phyloP scores from a whole-genome alignment of 1,140 invertebrate species.

The Euwallacea similis region DNA sequence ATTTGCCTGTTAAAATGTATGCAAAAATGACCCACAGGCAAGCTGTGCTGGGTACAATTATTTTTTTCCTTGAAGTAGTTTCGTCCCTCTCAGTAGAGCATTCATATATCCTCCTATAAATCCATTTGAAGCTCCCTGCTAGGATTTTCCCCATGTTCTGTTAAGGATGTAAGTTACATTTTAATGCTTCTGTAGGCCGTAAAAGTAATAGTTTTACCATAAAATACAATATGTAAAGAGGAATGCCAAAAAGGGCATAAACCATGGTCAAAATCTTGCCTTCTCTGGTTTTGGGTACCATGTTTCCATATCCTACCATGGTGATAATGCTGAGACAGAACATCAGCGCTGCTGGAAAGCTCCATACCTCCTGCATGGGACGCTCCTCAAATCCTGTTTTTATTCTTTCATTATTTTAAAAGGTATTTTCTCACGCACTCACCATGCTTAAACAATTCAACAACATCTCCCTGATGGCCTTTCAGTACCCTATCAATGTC shows the following conservation, averaged over 20 bases:
- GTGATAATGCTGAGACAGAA: constrained; percentile 86
- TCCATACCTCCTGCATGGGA: constrained; percentile 73
- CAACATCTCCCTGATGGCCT: constrained; percentile 33
- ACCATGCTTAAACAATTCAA: constrained; percentile 38
- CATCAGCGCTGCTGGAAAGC: constrained; percentile 84
- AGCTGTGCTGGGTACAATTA: constrained; percentile 89
- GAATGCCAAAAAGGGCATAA: constrained; percentile 94
- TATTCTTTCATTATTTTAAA: background rate
- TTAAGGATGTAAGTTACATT: background rate
- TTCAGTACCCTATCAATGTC: constrained; percentile 29
- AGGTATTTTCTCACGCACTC: background rate
- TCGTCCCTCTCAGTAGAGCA: constrained; percentile 65
- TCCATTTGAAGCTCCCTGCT: constrained; percentile 63
- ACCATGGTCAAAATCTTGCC: constrained; percentile 91
- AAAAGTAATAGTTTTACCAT: constrained; percentile 18
- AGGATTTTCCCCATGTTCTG: constrained; percentile 38
- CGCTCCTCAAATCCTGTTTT: constrained; percentile 67
- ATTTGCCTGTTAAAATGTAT: constrained; percentile 75
- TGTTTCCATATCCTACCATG: constrained; percentile 95
- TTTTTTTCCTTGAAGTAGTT: constrained; percentile 59
- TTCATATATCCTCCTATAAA: constrained; percentile 76
- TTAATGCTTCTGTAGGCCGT: background rate
- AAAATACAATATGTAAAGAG: constrained; percentile 87
- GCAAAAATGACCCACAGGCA: constrained; percentile 92
- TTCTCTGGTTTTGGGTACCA: constrained; percentile 86